Base-by-base conservation (phyloP, 2,113 vertebrate genomes). In the Chionomys nivalis region DNA sequence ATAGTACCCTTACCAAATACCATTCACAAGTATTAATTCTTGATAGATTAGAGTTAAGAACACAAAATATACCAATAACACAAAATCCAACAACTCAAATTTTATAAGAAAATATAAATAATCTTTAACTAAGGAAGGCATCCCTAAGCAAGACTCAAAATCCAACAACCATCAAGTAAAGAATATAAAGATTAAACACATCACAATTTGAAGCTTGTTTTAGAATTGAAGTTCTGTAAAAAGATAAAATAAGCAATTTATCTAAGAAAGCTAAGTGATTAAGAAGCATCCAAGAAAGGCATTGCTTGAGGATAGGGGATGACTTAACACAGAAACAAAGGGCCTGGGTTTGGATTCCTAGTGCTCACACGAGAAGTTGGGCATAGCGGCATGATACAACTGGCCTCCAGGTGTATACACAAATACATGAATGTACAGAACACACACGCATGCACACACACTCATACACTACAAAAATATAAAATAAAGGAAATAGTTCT, bases 71-170 rank as follows among this genome's bases (percentile, higher is more conserved):
- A 81, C n/a, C 36, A 28, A 90, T 16, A 85, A 85, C 63, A 85
- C 39, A 66, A 65, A 63, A 65, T 83, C 4, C 58, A 85, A 52
- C 39, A 39, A 85, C 58, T 28, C 3, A 92, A 78, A 31, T 75
- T 96, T 78, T 52, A 88, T 42, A 36, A 63, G 47, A 4, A 93
- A 87, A 94, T 47, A 39, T 65, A 92, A 14, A 39, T 55, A 47
- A 96, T 66, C 49, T 85, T 81, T 36, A 94, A 85, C 26, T 86
- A 44, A 31, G 26, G 24, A 96, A 90, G 61, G 1, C 79, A 95
- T 88, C 90, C 49, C n/a, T 44, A 92, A 90, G 23, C 19, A 95
- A 77, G 58, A 93, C 58, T 87, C 79, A 90, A 95, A 91, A 93
- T 89, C 24, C 6, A 92, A 26, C 82, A 90, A 83, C 17, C 31